These are phyloP conservation scores for Nycticebus coucang DNA, from an alignment of 2,113 vertebrate genomes.

Conservation along the genomic window DNA sequence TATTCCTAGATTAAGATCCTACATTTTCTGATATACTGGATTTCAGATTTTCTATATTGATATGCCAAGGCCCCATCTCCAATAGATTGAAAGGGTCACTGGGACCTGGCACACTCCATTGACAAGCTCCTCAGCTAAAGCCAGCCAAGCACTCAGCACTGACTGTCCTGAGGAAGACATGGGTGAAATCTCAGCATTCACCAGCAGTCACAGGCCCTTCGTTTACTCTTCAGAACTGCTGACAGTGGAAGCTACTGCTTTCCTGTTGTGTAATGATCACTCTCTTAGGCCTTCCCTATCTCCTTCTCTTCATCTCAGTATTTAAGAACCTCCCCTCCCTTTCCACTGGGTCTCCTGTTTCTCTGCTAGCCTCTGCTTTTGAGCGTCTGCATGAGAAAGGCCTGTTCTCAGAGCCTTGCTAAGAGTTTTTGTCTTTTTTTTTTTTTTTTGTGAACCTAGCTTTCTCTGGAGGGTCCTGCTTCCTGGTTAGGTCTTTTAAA, in stretches of 20 bases:
- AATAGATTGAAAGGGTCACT: background rate
- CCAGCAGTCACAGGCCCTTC: background rate
- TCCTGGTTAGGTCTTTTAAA: background rate
- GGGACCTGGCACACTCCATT: background rate
- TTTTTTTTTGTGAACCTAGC: background rate
- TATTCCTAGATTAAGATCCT: background rate
- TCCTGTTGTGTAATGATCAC: background rate
- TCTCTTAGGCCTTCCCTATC: background rate
- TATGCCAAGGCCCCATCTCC: background rate
- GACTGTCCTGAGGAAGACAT: background rate
- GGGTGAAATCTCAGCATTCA: background rate
- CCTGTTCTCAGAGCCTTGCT: background rate
- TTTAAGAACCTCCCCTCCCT: background rate
- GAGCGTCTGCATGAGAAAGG: background rate
- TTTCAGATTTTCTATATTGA: background rate
- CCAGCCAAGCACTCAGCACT: no score
- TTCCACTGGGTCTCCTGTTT: background rate
- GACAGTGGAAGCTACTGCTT: background rate
- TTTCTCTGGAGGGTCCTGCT: background rate
- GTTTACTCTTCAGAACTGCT: background rate
- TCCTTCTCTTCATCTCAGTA: background rate
- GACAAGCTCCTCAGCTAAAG: background rate
- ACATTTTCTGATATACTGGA: background rate
- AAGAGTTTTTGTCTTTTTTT: background rate
- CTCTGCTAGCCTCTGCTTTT: background rate